These are phyloP conservation scores for Hiodon tergisus DNA, from an alignment of 2,113 vertebrate genomes.

Conservation along the genomic window DNA sequence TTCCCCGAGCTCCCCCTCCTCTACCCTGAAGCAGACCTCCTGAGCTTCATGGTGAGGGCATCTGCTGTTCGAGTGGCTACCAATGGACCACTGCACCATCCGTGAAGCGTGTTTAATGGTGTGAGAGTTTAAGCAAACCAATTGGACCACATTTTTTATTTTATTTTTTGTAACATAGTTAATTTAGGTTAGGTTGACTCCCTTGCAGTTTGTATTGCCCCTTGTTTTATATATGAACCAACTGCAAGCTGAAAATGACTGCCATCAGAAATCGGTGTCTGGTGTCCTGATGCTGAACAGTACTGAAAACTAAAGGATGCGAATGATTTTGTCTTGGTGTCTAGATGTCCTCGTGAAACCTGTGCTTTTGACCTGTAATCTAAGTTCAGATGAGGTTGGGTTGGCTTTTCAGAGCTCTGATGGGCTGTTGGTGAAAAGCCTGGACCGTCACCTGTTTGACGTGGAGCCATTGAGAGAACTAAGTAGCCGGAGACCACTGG, in stretches of 20 bases:
- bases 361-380: not conserved
- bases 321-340: not conserved
- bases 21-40: slow-evolving; percentile 64
- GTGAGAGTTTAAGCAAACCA: no score
- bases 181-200: no score
- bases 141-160: no score
- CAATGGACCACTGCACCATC: not conserved
- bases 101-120: no score
- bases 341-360: no score
- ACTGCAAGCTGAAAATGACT: no score
- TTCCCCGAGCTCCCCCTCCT: slow-evolving; percentile 72
- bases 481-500: slow-evolving; percentile 64
- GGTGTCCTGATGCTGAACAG: no score
- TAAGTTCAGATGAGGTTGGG: not conserved
- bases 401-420: slow-evolving; percentile 60
- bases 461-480: slow-evolving; percentile 68
- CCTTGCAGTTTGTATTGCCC: no score
- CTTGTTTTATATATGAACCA: no score
- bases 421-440: slow-evolving; percentile 63
- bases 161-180: no score
- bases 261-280: no score
- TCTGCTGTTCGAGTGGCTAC: not conserved
- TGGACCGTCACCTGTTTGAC: slow-evolving; percentile 72
- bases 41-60: slow-evolving; percentile 63
- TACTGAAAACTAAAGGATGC: not conserved